These are phyloP conservation scores for Pelmatolapia mariae DNA, from an alignment of 2,113 vertebrate genomes.

Conservation along the genomic window DNA sequence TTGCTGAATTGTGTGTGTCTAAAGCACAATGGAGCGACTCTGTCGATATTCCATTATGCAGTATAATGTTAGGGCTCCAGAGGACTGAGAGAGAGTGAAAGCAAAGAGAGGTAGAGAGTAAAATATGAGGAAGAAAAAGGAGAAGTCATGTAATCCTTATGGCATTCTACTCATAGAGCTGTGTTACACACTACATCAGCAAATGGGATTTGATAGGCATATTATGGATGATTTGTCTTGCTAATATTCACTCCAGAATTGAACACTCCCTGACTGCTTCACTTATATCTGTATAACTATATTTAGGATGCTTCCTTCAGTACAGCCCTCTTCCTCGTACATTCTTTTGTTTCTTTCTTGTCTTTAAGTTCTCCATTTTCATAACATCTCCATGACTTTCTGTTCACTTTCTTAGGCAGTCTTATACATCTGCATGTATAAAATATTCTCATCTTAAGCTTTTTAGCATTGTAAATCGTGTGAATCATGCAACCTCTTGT, in stretches of 20 bases:
- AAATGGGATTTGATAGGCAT: constrained; percentile 50
- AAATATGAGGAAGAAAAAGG: constrained; percentile 14
- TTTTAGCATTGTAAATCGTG: neutral
- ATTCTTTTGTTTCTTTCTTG: neutral
- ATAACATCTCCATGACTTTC: neutral
- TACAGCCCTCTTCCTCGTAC: neutral
- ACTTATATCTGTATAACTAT: constrained; percentile 6
- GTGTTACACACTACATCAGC: constrained; percentile 9
- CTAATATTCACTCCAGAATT: constrained; percentile 25
- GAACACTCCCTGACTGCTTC: constrained; percentile 19
- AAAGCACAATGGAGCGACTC: constrained; percentile 34
- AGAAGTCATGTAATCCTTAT: constrained; percentile 38
- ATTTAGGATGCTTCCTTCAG: neutral
- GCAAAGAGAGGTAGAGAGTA: constrained; percentile 1
- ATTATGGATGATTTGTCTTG: constrained; percentile 32
- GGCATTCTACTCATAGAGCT: constrained; percentile 14
- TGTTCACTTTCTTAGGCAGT: neutral
- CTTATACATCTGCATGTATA: neutral
- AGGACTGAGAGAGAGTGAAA: constrained; percentile 13
- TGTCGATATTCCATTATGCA: constrained; percentile 59
- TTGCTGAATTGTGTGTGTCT: constrained; percentile 23
- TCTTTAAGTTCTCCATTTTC: neutral
- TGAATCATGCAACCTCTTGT: neutral
- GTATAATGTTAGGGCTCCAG: constrained; percentile 44
- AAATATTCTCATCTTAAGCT: neutral